Evolutionary conservation across 1,140 invertebrate species (phyloP).

Genomic region (Rhizoglyphus robini): DNA sequence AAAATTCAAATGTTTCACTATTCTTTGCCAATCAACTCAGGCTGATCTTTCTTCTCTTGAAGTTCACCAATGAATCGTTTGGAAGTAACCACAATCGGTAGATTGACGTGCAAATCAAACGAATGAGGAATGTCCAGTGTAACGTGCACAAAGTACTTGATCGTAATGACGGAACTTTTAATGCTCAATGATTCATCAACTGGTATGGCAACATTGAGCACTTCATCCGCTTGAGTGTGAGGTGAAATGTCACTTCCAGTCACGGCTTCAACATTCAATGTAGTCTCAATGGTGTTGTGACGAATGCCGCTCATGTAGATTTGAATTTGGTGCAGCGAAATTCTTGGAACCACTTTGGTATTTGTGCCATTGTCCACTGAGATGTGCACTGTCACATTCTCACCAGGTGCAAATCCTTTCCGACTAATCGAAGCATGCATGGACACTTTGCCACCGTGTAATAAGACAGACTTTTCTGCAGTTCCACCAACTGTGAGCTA

Average conservation of each 20-base stretch:
- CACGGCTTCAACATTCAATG: neutral
- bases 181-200: neutral
- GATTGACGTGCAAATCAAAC: conserved; percentile 15
- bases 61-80: no score
- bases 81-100: conserved; percentile 7
- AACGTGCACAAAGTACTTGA: conserved; percentile 15
- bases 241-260: neutral
- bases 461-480: neutral
- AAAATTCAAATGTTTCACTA: no score
- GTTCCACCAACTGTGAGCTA: neutral
- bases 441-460: neutral
- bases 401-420: conserved; percentile 11
- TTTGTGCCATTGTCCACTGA: neutral
- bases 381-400: neutral
- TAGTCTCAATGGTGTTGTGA: conserved; percentile 15
- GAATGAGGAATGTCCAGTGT: conserved; percentile 14
- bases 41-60: no score
- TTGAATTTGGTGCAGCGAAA: conserved; percentile 1
- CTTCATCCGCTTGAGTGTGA: neutral
- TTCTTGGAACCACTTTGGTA: neutral
- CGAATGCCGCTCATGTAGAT: conserved; percentile 6
- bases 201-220: neutral
- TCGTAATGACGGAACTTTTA: conserved; percentile 6
- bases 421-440: conserved; percentile 3
- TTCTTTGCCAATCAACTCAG: no score